Percentiles rank a stretch among this genome's conserved stretches.
Evolutionary conservation across 2,113 vertebrate species (phyloP).

Genomic region (Athene noctua): DNA sequence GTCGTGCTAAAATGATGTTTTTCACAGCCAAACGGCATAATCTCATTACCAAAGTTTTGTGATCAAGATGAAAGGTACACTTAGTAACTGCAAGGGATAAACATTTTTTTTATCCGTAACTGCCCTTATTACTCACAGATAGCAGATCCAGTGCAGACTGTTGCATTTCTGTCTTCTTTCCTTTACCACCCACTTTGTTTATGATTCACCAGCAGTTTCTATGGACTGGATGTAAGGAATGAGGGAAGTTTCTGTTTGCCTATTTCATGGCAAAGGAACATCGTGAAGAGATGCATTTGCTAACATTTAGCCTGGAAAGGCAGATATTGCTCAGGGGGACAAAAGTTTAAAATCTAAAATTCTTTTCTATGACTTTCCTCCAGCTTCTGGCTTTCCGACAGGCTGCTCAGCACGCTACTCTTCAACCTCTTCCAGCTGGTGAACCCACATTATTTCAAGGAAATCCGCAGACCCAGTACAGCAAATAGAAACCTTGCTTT

Average conservation of each 20-base stretch:
- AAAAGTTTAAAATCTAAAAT: background rate
- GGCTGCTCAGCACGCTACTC: background rate
- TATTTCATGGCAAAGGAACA: background rate
- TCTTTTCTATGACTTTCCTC: background rate
- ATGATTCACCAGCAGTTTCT: slow-evolving; percentile 38
- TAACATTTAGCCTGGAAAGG: background rate
- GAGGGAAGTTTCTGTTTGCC: background rate
- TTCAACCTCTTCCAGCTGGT: background rate
- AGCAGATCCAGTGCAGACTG: background rate
- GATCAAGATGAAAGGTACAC: slow-evolving; percentile 33
- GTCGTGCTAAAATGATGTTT: background rate
- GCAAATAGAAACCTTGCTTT: slow-evolving; percentile 16
- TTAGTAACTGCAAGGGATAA: slow-evolving; percentile 10
- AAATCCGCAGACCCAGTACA: background rate
- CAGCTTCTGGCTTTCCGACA: background rate
- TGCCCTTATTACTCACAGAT: background rate
- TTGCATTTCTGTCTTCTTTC: background rate
- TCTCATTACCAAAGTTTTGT: slow-evolving; percentile 13
- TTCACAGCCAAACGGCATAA: slow-evolving; percentile 17
- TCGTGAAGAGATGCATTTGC: background rate
- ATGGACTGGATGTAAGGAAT: background rate
- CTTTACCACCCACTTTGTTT: background rate
- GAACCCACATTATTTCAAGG: background rate
- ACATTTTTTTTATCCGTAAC: background rate
- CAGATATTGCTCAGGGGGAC: background rate